Percentiles rank a stretch among this genome's conserved stretches.
Conservation (phyloP, 2,888 invertebrate species). For the Anaspis maculata region DNA sequence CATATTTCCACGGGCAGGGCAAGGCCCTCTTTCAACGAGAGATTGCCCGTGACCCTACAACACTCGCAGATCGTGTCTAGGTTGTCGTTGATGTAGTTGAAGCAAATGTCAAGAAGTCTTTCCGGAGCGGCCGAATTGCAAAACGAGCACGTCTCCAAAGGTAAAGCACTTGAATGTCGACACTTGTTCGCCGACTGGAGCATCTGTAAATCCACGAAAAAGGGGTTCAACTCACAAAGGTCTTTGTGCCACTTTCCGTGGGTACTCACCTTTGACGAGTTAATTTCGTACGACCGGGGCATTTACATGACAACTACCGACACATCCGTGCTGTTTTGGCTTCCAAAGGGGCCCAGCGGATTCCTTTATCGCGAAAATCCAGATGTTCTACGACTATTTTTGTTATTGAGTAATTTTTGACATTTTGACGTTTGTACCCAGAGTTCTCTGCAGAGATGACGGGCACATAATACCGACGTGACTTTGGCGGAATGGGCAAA, state of each 20-base stretch:
- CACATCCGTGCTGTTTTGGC: too few species aligned
- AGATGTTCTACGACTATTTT: slow-evolving; percentile 32
- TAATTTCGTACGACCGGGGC: slow-evolving; percentile 13
- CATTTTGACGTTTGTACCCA: too few species aligned
- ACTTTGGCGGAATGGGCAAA: too few species aligned
- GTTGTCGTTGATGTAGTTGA: slow-evolving; percentile 54
- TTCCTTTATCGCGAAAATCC: too few species aligned
- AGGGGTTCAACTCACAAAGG: not conserved
- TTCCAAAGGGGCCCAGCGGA: too few species aligned
- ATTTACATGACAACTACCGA: too few species aligned
- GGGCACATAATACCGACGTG: too few species aligned
- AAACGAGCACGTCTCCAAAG: slow-evolving; percentile 38
- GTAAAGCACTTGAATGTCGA: slow-evolving; percentile 37
- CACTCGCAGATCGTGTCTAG: slow-evolving; percentile 52
- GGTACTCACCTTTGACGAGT: not conserved
- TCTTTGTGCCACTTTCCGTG: not conserved
- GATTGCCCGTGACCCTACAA: slow-evolving; percentile 33
- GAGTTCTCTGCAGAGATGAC: too few species aligned
- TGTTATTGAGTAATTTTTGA: slow-evolving; percentile 36
- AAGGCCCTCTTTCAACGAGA: slow-evolving; percentile 52
- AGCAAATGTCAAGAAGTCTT: slow-evolving; percentile 54
- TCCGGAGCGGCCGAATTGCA: slow-evolving; percentile 47
- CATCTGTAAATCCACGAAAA: slow-evolving; percentile 25
- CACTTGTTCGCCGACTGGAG: slow-evolving; percentile 35
- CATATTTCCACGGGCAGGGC: slow-evolving; percentile 64